Conservation (phyloP, 2,113 vertebrate genomes). For the Vimba vimba region DNA sequence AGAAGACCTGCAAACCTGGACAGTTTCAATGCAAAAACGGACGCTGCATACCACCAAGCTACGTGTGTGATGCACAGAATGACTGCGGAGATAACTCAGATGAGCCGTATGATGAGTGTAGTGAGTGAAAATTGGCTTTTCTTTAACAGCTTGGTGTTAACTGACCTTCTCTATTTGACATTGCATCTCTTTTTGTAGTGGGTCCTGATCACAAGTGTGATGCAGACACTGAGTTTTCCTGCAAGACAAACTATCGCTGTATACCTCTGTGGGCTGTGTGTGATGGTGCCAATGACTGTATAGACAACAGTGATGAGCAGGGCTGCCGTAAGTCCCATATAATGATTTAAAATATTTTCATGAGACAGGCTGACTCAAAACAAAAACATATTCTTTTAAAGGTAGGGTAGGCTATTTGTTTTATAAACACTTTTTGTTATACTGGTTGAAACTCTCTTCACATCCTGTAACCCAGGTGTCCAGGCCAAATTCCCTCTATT, state of each 20-base stretch:
- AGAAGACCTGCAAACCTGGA: slow-evolving; percentile 82
- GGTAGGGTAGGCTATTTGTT: no score
- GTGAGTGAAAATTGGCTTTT: slow-evolving; percentile 75
- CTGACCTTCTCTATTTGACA: background rate
- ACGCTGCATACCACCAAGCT: slow-evolving; percentile 89
- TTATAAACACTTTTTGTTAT: no score
- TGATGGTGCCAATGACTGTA: slow-evolving; percentile 89
- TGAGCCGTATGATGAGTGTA: slow-evolving; percentile 90
- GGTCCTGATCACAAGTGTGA: slow-evolving; percentile 89
- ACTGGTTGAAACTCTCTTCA: no score
- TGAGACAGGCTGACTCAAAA: slow-evolving; percentile 60
- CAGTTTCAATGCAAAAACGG: slow-evolving; percentile 95
- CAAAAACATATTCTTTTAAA: slow-evolving; percentile 60
- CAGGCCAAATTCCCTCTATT: no score
- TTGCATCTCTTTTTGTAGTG: slow-evolving; percentile 78
- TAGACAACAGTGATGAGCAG: slow-evolving; percentile 95
- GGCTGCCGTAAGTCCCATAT: slow-evolving; percentile 85
- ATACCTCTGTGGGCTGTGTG: slow-evolving; percentile 89
- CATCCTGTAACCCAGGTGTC: no score
- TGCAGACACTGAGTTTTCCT: slow-evolving; percentile 92
- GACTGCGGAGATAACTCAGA: slow-evolving; percentile 96
- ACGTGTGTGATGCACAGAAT: slow-evolving; percentile 95
- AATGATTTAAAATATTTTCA: slow-evolving; percentile 63
- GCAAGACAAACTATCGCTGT: slow-evolving; percentile 94
- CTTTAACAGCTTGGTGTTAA: background rate